Evolutionary conservation across 2,888 invertebrate species (phyloP).

Genomic region (Seira sanloemensis): DNA sequence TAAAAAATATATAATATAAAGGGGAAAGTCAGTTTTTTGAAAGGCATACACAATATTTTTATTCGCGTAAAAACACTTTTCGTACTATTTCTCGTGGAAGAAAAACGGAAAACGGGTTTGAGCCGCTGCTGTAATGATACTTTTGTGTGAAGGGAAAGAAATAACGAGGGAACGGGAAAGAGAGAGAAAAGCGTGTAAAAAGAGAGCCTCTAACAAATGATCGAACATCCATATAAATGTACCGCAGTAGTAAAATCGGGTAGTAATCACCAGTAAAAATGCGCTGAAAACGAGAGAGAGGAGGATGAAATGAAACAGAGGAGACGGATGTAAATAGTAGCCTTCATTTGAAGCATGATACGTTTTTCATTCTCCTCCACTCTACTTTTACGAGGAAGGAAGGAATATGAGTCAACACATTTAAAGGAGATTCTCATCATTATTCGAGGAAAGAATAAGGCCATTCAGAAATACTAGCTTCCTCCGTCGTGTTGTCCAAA

Average conservation of each 20-base stretch:
- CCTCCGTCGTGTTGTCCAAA: too few species aligned
- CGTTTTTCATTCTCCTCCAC: neutral
- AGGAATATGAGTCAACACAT: neutral
- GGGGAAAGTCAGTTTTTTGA: neutral
- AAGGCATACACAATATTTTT: neutral
- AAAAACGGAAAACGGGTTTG: conserved; percentile 25
- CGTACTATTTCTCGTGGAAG: neutral
- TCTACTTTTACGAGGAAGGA: conserved; percentile 7
- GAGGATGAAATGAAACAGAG: conserved; percentile 25
- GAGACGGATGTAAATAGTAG: neutral
- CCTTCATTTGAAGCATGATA: neutral
- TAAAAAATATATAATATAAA: conserved; percentile 10
- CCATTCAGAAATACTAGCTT: too few species aligned
- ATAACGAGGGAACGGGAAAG: conserved; percentile 16
- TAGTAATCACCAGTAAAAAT: conserved; percentile 46
- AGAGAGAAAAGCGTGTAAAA: conserved; percentile 36
- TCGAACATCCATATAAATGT: conserved; percentile 47
- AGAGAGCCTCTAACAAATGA: conserved; percentile 50
- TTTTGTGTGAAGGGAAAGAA: conserved; percentile 40
- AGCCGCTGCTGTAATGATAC: conserved; percentile 55
- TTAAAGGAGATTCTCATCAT: neutral
- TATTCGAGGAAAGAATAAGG: neutral
- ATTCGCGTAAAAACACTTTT: neutral
- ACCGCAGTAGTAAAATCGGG: conserved; percentile 15
- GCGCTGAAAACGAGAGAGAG: conserved; percentile 7